Evolutionary conservation across 2,113 vertebrate genomes (phyloP).

Genomic region (Epinephelus moara): DNA sequence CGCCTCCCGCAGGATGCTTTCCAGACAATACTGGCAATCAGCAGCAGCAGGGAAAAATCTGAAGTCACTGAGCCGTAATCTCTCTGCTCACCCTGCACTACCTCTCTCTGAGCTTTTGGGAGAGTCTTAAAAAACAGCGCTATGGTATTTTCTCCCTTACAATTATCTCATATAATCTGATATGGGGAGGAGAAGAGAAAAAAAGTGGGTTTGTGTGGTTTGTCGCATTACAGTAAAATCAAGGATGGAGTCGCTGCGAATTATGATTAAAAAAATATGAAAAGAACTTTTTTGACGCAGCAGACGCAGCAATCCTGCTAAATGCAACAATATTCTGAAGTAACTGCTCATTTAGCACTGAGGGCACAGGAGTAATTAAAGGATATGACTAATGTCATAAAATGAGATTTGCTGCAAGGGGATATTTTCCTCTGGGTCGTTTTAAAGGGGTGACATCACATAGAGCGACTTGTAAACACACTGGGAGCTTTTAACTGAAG

Average conservation of each 20-base stretch:
- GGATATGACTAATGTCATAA: conserved; percentile 72
- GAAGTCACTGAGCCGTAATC: conserved; percentile 69
- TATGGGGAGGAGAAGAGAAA: neutral
- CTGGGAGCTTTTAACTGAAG: conserved; percentile 41
- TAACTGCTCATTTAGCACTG: conserved; percentile 71
- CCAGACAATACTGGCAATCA: conserved; percentile 75
- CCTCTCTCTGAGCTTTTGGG: conserved; percentile 41
- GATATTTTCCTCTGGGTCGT: conserved; percentile 59
- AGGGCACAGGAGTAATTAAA: conserved; percentile 73
- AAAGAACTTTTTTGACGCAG: conserved; percentile 43
- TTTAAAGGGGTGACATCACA: conserved; percentile 64
- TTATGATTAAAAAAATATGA: conserved; percentile 29
- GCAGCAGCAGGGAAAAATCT: conserved; percentile 61
- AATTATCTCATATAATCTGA: conserved; percentile 57
- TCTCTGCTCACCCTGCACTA: conserved; percentile 35
- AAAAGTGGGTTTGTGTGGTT: conserved; percentile 4
- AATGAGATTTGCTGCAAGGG: conserved; percentile 61
- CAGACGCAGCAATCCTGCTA: conserved; percentile 25
- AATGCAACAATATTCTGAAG: conserved; percentile 55
- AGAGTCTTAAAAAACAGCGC: conserved; percentile 35
- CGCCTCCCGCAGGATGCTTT: conserved; percentile 70
- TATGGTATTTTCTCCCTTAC: conserved; percentile 26
- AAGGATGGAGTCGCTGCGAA: neutral
- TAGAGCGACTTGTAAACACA: conserved; percentile 50
- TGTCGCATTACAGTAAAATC: conserved; percentile 32